A percentile compares a stretch with the other conserved stretches of the same genome.
These are phyloP conservation scores for Lethrus apterus DNA, from an alignment of 1,140 invertebrate genomes.

Conservation along the genomic window DNA sequence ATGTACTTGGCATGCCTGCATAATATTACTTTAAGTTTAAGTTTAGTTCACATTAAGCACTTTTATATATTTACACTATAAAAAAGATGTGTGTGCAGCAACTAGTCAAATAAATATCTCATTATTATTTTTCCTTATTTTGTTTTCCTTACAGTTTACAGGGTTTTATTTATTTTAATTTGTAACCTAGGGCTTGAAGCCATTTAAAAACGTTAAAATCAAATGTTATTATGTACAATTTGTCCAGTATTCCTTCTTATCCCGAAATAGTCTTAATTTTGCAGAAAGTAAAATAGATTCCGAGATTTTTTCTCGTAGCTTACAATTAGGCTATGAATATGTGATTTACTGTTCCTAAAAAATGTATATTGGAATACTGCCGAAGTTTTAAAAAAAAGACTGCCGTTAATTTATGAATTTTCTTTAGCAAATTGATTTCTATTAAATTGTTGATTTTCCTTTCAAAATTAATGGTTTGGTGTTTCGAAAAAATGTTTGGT, in stretches of 20 bases:
- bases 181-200: constrained; percentile 6
- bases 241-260: constrained; percentile 23
- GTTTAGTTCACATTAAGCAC: constrained; percentile 11
- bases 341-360: constrained; percentile 43
- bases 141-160: constrained; percentile 35
- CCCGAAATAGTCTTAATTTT: constrained; percentile 32
- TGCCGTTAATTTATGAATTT: constrained; percentile 39
- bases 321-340: constrained; percentile 32
- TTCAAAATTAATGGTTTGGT: constrained; percentile 42
- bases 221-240: background rate
- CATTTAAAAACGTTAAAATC: constrained; percentile 7
- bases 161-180: constrained; percentile 20
- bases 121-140: constrained; percentile 31
- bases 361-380: constrained; percentile 38
- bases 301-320: constrained; percentile 31
- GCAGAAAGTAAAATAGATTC: constrained; percentile 22
- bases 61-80: constrained; percentile 14
- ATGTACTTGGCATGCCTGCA: constrained; percentile 34
- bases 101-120: constrained; percentile 39
- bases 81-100: constrained; percentile 39
- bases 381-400: constrained; percentile 41
- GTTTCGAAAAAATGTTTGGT: constrained; percentile 28
- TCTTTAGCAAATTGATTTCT: constrained; percentile 26
- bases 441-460: constrained; percentile 31
- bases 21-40: constrained; percentile 31